Evolutionary conservation across 2,797 vertebrate species (phyloP), one percentile per base, ranked within the genome.

Genomic region (Melanogrammus aeglefinus): DNA sequence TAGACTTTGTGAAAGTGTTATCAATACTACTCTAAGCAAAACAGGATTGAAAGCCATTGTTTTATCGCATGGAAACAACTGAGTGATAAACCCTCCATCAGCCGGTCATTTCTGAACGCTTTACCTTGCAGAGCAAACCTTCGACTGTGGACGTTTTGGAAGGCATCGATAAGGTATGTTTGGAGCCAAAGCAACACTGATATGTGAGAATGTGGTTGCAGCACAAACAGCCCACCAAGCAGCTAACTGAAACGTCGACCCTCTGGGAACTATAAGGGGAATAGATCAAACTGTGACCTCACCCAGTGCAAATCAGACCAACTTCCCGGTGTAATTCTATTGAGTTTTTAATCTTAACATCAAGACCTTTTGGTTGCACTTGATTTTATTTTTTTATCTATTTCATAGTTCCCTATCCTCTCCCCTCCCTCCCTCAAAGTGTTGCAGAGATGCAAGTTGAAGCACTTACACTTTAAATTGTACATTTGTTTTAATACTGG

Each of bases 81-180:
- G 18, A n/a, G 18, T 73, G 36, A 72, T 35, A 36, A 35, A 72
- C 71, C n/a, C 13, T 33, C 29, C 6, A 35, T 3, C 18, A 2
- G 6, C 13, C 71, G 6, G 36, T 38, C 72, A 39, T 73, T n/a
- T 72, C 36, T 27, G 63, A 9, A 69, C n/a, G 81, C 78, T 47
- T 73, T 86, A 29, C 76, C 38, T 85, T 86, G 83, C 95, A 99
- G 97, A 88, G 95, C 82, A 99, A 98, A 87, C 95, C 95, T 82
- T 97, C 97, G 80, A 99, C 97, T 78, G 94, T 99, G 86, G 97
- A 98, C 86, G 88, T 98, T 83, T 91, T 99, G 93, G 97, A 99
- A 93, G 96, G 94, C 92, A 94, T 99, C 84, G 97, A 99, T 91
- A 99, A 99, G 97, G 98, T 99, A 96, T 29, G 80, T 16, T 47